These are phyloP conservation scores for Cervus canadensis DNA, from an alignment of 2,113 vertebrate genomes.

Conservation along the genomic window DNA sequence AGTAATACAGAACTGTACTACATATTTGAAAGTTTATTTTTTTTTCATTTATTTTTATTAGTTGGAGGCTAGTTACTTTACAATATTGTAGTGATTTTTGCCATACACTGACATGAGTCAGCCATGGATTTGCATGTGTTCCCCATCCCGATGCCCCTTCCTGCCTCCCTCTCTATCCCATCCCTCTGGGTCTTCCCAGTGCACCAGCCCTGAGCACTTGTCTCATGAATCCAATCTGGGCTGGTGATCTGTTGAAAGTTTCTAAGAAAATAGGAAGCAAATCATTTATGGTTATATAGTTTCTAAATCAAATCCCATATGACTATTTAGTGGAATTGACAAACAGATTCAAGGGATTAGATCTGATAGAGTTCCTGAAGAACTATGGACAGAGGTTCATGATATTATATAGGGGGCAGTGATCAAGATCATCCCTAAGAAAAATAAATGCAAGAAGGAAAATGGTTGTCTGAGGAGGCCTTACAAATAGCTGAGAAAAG, in stretches of 20 bases:
- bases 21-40: neutral
- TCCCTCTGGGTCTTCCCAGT: too few species aligned
- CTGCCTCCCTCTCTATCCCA: too few species aligned
- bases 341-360: neutral
- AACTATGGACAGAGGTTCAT: neutral
- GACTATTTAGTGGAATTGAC: neutral
- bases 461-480: neutral
- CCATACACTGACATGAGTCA: too few species aligned
- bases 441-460: neutral
- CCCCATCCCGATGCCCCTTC: too few species aligned
- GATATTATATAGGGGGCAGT: neutral
- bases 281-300: neutral
- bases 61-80: too few species aligned
- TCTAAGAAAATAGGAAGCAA: neutral
- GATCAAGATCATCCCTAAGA: neutral
- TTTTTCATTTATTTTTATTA: too few species aligned
- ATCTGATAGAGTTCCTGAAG: neutral
- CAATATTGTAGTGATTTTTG: too few species aligned
- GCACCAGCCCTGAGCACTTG: too few species aligned
- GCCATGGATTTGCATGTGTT: too few species aligned
- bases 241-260: neutral
- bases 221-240: too few species aligned
- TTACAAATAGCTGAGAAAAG: neutral
- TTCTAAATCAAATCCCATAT: neutral
- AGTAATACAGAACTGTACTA: neutral